Conservation (phyloP, 2,797 vertebrate species). For the Oryzias dopingdopingensis region DNA sequence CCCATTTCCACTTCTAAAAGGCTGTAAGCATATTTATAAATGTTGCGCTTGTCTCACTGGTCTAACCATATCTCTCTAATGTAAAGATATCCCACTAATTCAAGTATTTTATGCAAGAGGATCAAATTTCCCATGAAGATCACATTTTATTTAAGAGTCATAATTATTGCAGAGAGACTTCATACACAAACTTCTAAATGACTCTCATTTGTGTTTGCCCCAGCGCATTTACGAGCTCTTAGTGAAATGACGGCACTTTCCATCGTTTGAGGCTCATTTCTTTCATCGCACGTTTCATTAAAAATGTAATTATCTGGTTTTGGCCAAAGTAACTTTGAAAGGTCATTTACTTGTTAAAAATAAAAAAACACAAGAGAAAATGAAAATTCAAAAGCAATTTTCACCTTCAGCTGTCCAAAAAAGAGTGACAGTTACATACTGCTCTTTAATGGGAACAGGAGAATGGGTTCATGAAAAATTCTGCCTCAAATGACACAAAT, state of each 20-base stretch:
- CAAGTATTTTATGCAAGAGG: conserved; percentile 1
- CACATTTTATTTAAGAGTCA: conserved; percentile 22
- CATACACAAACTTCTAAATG: conserved; percentile 22
- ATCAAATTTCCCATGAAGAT: conserved; percentile 10
- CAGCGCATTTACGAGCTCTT: conserved; percentile 2
- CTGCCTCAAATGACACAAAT: conserved; percentile 9
- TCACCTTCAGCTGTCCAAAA: not conserved
- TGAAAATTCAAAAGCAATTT: conserved; percentile 11
- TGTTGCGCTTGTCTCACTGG: not conserved
- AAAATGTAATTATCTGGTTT: conserved; percentile 25
- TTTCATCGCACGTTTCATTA: conserved; percentile 9
- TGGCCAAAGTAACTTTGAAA: conserved; percentile 29
- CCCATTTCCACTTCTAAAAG: not conserved
- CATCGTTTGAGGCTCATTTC: conserved; percentile 10
- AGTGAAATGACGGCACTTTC: conserved; percentile 1
- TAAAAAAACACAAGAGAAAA: conserved; percentile 7
- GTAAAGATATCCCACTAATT: conserved; percentile 4
- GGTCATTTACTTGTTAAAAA: conserved; percentile 26
- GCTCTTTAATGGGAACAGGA: conserved; percentile 18
- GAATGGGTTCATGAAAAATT: conserved; percentile 5
- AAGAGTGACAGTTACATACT: conserved; percentile 5
- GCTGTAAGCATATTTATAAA: conserved; percentile 4
- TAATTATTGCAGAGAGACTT: conserved; percentile 18
- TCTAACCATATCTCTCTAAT: conserved; percentile 3
- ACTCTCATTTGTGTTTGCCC: conserved; percentile 26